These are phyloP conservation scores for Microtus montanus DNA, from an alignment of 2,113 vertebrate genomes.

Conservation along the genomic window DNA sequence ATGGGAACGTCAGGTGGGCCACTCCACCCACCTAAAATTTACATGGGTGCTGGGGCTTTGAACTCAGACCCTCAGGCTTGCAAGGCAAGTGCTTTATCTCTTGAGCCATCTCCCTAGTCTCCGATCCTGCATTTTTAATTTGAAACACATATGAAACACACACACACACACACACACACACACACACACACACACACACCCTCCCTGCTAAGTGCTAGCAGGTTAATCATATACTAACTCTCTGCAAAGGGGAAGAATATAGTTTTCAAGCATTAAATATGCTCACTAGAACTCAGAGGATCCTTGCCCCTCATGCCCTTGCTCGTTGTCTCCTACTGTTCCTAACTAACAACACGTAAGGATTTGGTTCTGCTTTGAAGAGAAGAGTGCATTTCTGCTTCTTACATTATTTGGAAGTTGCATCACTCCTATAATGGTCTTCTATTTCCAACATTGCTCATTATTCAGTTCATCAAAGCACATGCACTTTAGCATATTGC, in stretches of 20 bases:
- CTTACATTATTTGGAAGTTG: constrained; percentile 21
- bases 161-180: background rate
- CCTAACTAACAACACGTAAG: background rate
- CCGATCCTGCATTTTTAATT: background rate
- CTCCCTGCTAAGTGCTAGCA: background rate
- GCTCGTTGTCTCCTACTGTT: background rate
- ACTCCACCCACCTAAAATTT: background rate
- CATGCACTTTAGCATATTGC: constrained; percentile 4
- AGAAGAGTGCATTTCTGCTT: background rate
- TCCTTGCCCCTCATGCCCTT: background rate
- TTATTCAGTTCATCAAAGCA: constrained; percentile 26
- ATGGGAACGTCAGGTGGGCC: background rate
- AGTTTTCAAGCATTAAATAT: background rate
- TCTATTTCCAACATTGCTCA: background rate
- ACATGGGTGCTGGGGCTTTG: background rate
- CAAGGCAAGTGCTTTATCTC: background rate
- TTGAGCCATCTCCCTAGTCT: background rate
- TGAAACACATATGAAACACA: background rate
- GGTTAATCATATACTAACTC: background rate
- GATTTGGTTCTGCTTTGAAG: background rate
- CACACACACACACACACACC: background rate
- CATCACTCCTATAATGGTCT: background rate
- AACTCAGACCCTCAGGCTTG: background rate
- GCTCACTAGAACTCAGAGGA: background rate
- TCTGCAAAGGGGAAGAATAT: background rate